Conservation (phyloP, 2,888 invertebrate genomes). For the Elmis aenea region DNA sequence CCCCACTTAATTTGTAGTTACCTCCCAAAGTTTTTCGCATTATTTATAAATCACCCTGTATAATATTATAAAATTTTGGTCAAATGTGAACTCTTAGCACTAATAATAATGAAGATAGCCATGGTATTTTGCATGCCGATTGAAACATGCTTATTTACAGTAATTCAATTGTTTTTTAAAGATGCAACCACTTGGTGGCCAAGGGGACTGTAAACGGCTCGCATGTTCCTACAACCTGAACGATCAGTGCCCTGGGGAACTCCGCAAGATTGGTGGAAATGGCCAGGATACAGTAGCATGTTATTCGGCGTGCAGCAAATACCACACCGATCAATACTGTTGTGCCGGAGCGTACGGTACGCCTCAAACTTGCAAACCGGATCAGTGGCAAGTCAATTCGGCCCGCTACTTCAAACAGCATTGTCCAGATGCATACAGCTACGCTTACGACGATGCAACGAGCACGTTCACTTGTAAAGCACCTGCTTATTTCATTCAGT, state of each 20-base stretch:
- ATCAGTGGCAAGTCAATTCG: constrained; percentile 43
- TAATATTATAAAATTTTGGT: no score
- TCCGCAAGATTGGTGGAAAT: constrained; percentile 28
- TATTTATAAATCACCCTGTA: no score
- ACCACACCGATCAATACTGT: constrained; percentile 48
- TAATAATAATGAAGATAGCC: no score
- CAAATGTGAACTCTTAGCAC: no score
- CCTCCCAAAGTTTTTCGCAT: no score
- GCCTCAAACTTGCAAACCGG: constrained; percentile 44
- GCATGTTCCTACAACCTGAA: constrained; percentile 40
- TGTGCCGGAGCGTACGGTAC: constrained; percentile 43
- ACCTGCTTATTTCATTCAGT: constrained; percentile 33
- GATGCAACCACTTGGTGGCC: constrained; percentile 36
- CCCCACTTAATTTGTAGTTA: no score
- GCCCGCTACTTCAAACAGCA: constrained; percentile 43
- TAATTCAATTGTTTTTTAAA: constrained; percentile 19
- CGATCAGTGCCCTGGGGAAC: constrained; percentile 40
- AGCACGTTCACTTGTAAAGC: constrained; percentile 48
- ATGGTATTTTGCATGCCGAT: no score
- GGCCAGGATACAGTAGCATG: constrained; percentile 42
- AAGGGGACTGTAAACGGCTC: constrained; percentile 36
- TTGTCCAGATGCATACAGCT: constrained; percentile 52
- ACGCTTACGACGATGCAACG: constrained; percentile 51
- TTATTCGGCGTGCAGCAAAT: constrained; percentile 48
- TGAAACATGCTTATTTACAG: no score